These are phyloP conservation scores for Zootoca vivipara DNA, from an alignment of 2,113 vertebrate species.

Conservation along the genomic window DNA sequence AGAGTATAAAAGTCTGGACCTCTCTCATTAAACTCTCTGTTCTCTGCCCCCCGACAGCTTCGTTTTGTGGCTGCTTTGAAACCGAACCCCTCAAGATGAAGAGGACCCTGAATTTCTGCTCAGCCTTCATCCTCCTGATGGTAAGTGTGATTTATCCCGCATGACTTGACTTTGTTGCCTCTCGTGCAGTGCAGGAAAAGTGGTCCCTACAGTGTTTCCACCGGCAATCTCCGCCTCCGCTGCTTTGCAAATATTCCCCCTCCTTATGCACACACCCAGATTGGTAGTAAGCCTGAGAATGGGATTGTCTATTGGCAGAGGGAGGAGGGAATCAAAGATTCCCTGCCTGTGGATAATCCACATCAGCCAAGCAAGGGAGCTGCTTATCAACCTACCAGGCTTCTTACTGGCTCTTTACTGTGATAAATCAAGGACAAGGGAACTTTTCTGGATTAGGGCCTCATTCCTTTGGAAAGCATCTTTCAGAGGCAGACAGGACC, in stretches of 20 bases:
- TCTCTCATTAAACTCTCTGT: background rate
- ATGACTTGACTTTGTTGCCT: too few species aligned
- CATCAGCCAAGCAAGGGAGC: background rate
- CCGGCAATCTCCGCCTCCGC: background rate
- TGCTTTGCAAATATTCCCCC: background rate
- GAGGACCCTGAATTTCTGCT: conserved; percentile 78
- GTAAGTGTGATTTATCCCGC: conserved; percentile 54
- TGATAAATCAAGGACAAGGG: too few species aligned
- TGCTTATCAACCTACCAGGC: background rate
- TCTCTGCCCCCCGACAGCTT: background rate
- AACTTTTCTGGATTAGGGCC: too few species aligned
- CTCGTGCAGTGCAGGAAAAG: too few species aligned
- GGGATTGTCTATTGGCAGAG: background rate
- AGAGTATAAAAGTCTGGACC: too few species aligned
- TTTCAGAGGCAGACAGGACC: too few species aligned
- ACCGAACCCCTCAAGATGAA: conserved; percentile 80
- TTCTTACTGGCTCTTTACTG: too few species aligned
- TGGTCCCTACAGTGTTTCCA: background rate
- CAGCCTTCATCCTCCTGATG: conserved; percentile 71
- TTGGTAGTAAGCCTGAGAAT: too few species aligned
- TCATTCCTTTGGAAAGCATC: too few species aligned
- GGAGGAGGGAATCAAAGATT: background rate
- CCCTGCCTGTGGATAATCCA: background rate
- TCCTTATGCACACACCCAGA: background rate
- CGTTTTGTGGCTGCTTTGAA: conserved; percentile 60